Percentiles rank a stretch among this genome's conserved stretches.
Conservation (phyloP, 1,140 invertebrate species). For the Epicauta chinensis region DNA sequence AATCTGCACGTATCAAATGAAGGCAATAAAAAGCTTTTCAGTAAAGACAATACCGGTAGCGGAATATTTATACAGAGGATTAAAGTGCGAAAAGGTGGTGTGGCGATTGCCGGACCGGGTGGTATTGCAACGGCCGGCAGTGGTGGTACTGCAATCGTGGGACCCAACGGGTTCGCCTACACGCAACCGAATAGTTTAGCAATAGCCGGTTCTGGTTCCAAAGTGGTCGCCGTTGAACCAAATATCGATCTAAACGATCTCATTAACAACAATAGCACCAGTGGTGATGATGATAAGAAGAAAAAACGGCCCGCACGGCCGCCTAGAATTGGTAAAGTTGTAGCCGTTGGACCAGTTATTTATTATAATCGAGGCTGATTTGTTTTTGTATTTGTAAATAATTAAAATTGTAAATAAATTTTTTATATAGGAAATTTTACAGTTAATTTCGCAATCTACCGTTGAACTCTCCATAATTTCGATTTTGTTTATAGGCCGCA, state of each 20-base stretch:
- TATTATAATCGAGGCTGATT: slow-evolving; percentile 52
- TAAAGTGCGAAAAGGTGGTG: slow-evolving; percentile 60
- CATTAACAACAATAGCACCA: slow-evolving; percentile 19
- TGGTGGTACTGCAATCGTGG: slow-evolving; percentile 67
- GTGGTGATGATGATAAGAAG: slow-evolving; percentile 20
- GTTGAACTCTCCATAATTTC: neutral
- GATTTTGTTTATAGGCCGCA: too few relatives aligned
- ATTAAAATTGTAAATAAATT: too few relatives aligned
- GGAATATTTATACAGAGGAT: slow-evolving; percentile 60
- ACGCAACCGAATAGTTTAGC: slow-evolving; percentile 61
- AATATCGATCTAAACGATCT: slow-evolving; percentile 48
- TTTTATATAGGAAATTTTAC: too few relatives aligned
- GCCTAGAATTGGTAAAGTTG: slow-evolving; percentile 52
- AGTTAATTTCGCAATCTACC: neutral
- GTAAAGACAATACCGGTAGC: slow-evolving; percentile 37
- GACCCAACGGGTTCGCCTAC: slow-evolving; percentile 62
- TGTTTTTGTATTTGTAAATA: too few relatives aligned
- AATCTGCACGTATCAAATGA: slow-evolving; percentile 28
- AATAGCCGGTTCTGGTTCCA: slow-evolving; percentile 61
- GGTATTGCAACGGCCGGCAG: slow-evolving; percentile 65
- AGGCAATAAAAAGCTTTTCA: slow-evolving; percentile 30
- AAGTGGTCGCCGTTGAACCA: slow-evolving; percentile 54
- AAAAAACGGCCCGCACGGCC: slow-evolving; percentile 34
- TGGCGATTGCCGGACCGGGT: slow-evolving; percentile 66
- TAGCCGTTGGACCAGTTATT: slow-evolving; percentile 61